Evolutionary conservation across 2,797 vertebrate genomes (phyloP).

Genomic region (Hydrophis major): DNA sequence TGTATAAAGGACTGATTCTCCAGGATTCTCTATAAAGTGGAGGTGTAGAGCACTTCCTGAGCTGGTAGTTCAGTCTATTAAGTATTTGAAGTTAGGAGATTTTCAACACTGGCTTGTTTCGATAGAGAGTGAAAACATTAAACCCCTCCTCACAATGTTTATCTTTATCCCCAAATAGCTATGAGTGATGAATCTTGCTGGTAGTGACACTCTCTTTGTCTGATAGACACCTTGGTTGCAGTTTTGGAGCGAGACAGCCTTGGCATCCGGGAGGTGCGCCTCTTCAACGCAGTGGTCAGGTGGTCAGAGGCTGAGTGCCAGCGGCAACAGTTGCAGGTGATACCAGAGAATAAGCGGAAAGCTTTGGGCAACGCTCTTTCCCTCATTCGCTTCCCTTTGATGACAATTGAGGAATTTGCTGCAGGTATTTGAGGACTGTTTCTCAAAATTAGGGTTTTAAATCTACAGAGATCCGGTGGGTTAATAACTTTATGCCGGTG

Average conservation of each 20-base stretch:
- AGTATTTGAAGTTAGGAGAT: not conserved
- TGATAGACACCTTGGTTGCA: conserved; percentile 89
- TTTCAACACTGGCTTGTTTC: not conserved
- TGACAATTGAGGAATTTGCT: conserved; percentile 98
- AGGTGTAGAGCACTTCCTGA: not conserved
- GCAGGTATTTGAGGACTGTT: conserved; percentile 77
- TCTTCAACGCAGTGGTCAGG: conserved; percentile 92
- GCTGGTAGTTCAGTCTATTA: not conserved
- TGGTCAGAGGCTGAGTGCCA: conserved; percentile 95
- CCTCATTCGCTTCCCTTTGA: conserved; percentile 95
- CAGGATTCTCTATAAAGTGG: not conserved
- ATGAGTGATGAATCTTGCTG: not conserved
- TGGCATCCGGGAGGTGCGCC: conserved; percentile 92
- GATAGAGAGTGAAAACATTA: not conserved
- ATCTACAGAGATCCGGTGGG: not conserved
- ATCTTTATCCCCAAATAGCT: accelerated
- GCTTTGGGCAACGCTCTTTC: conserved; percentile 90
- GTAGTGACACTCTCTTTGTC: conserved; percentile 25
- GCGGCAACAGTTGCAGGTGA: conserved; percentile 89
- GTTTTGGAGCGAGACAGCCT: conserved; percentile 94
- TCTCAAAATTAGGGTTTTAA: not conserved
- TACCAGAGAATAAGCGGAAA: conserved; percentile 90
- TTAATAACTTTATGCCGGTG: not conserved
- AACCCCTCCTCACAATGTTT: accelerated
- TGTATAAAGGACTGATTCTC: not conserved